Conservation (phyloP, 2,113 vertebrate genomes). For the Emberiza fucata region DNA sequence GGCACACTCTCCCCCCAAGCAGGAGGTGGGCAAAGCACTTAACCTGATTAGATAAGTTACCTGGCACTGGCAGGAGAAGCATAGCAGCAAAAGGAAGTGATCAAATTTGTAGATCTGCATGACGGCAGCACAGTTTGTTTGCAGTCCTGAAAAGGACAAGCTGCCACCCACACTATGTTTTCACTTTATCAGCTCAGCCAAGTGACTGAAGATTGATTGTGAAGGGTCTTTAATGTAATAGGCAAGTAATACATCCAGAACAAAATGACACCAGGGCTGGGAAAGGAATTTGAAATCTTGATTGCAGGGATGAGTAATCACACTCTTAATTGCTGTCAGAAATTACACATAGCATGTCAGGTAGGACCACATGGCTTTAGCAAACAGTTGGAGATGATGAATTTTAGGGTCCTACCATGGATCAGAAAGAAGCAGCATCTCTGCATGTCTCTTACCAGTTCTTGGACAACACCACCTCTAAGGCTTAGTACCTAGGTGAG, state of each 20-base stretch:
- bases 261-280: neutral
- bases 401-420: neutral
- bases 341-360: neutral
- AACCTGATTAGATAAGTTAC: neutral
- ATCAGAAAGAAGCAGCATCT: neutral
- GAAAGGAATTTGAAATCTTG: neutral
- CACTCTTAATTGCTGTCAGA: neutral
- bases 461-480: neutral
- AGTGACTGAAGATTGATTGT: neutral
- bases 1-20: neutral
- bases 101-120: neutral
- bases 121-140: neutral
- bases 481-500: rapidly evolving
- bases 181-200: neutral
- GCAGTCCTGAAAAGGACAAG: neutral
- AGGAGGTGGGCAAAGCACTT: neutral
- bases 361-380: neutral
- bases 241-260: neutral
- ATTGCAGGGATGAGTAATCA: neutral
- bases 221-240: neutral
- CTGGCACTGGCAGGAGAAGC: neutral
- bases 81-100: neutral
- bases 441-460: neutral
- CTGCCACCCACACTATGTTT: neutral
- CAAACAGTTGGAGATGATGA: neutral